Conservation (phyloP, 2,888 invertebrate genomes). For the Seira ritae region DNA sequence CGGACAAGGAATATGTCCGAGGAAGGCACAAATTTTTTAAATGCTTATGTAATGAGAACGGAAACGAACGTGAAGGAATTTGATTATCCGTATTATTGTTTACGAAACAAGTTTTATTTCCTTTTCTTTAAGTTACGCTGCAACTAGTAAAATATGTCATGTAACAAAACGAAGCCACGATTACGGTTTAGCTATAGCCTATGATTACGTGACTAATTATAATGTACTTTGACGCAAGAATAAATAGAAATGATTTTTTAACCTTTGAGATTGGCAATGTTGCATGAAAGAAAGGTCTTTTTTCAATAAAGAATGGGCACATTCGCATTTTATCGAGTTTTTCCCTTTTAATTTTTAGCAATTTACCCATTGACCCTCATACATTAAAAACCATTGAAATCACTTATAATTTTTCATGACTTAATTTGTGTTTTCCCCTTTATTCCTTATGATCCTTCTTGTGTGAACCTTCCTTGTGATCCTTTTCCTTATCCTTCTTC, state of each 20-base stretch:
- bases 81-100: neutral
- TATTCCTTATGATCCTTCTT: conserved; percentile 35
- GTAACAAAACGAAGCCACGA: conserved; percentile 1
- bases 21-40: too few species aligned
- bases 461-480: conserved; percentile 26
- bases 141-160: conserved; percentile 12
- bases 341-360: neutral
- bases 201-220: conserved; percentile 1
- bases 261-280: neutral
- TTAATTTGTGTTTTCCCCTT: conserved; percentile 23
- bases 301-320: neutral
- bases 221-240: neutral
- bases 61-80: neutral
- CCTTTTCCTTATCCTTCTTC: conserved; percentile 59
- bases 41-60: neutral
- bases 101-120: conserved; percentile 11
- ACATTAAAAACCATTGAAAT: conserved; percentile 34
- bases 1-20: too few species aligned
- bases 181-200: neutral
- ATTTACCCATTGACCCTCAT: conserved; percentile 31
- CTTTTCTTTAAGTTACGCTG: neutral
- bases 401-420: conserved; percentile 39
- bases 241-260: neutral
- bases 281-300: neutral
- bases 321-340: neutral